These are phyloP conservation scores for Dione vanillae DNA, from an alignment of 2,888 invertebrate genomes.

Conservation along the genomic window DNA sequence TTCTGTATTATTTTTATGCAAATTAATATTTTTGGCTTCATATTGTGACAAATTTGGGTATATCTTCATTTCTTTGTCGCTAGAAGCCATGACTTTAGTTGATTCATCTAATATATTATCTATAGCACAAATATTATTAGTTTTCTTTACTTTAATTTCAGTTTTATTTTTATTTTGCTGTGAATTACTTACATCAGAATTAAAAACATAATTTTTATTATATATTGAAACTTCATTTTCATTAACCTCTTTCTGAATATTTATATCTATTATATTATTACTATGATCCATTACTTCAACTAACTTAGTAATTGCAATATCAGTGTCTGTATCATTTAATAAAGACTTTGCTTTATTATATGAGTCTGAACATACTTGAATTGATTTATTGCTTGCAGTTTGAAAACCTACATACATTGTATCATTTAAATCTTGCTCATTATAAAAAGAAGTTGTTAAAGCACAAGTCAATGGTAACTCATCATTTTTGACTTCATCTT, in stretches of 20 bases:
- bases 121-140: neutral
- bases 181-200: neutral
- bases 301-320: conserved; percentile 56
- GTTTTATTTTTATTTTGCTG: neutral
- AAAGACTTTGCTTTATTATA: conserved; percentile 66
- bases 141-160: neutral
- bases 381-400: conserved; percentile 74
- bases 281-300: conserved; percentile 55
- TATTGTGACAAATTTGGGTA: neutral
- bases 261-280: conserved; percentile 10
- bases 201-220: neutral
- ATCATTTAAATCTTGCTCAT: conserved; percentile 61
- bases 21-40: conserved; percentile 22
- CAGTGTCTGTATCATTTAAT: conserved; percentile 52
- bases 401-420: conserved; percentile 75
- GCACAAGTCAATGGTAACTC: conserved; percentile 70
- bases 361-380: conserved; percentile 65
- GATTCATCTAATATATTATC: neutral
- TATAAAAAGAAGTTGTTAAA: conserved; percentile 64
- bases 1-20: neutral
- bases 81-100: neutral
- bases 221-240: neutral
- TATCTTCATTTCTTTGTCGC: conserved; percentile 7
- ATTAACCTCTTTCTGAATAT: neutral
- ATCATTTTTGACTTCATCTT: conserved; percentile 56